Evolutionary conservation across 2,113 vertebrate genomes (phyloP).

Genomic region (Actinemys pallida): DNA sequence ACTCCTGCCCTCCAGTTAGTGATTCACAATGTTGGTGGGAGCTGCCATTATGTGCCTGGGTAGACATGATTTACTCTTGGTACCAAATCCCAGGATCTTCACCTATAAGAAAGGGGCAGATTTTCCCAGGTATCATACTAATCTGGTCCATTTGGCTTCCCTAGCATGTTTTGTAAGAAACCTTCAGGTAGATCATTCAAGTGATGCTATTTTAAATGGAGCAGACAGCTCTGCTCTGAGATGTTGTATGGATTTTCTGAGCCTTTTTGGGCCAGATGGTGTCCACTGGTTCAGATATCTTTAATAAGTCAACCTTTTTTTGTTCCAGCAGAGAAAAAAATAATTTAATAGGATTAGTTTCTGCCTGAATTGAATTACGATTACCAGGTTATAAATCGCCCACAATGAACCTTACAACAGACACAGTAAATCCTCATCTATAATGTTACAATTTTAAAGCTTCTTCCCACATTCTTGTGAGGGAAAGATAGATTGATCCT

Average conservation of each 20-base stretch:
- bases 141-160: neutral
- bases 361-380: neutral
- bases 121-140: neutral
- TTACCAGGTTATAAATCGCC: neutral
- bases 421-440: neutral
- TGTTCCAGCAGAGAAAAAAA: neutral
- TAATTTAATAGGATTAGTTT: neutral
- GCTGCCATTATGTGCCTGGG: neutral
- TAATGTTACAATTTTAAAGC: neutral
- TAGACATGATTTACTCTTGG: neutral
- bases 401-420: neutral
- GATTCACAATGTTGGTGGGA: neutral
- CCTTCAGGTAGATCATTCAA: neutral
- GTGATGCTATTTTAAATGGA: neutral
- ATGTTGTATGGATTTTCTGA: neutral
- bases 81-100: neutral
- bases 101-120: neutral
- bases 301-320: neutral
- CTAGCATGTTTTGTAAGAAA: neutral
- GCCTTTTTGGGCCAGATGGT: neutral
- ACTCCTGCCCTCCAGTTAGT: neutral
- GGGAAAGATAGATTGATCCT: neutral
- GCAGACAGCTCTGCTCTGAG: neutral
- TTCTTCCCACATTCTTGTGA: neutral
- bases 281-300: neutral